phyloP scores from a whole-genome alignment of 2,797 vertebrate species.

The Leptatherina wallacei region DNA sequence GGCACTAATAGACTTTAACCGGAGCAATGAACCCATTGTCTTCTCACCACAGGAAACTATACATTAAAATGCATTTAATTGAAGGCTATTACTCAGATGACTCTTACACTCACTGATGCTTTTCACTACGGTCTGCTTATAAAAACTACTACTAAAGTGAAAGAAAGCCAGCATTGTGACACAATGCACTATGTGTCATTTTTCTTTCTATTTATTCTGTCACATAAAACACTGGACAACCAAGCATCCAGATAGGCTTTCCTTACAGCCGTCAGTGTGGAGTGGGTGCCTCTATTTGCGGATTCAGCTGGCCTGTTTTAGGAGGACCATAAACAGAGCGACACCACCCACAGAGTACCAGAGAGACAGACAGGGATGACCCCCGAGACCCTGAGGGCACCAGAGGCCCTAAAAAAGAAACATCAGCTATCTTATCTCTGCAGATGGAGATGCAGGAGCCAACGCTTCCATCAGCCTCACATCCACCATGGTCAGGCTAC shows the following conservation, averaged over 20 bases:
- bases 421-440: conserved; percentile 56
- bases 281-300: conserved; percentile 73
- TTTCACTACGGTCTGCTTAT: background rate
- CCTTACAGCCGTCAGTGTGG: conserved; percentile 21
- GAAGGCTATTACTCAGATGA: conserved; percentile 27
- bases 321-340: conserved; percentile 72
- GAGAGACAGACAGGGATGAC: conserved; percentile 31
- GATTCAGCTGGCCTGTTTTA: conserved; percentile 79
- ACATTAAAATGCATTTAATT: conserved; percentile 35
- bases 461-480: conserved; percentile 18
- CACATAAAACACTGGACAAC: conserved; percentile 1
- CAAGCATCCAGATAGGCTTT: conserved; percentile 7
- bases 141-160: background rate
- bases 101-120: conserved; percentile 10
- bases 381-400: conserved; percentile 42
- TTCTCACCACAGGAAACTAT: conserved; percentile 32
- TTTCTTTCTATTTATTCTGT: background rate
- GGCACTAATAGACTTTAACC: conserved; percentile 52
- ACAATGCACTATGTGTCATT: background rate
- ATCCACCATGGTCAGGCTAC: conserved; percentile 17
- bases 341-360: conserved; percentile 64
- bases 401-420: conserved; percentile 63
- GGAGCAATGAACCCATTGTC: conserved; percentile 45
- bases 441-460: conserved; percentile 4
- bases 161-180: too few species aligned